Conservation (phyloP, 2,797 vertebrate genomes). For the Acanthurus tractus region DNA sequence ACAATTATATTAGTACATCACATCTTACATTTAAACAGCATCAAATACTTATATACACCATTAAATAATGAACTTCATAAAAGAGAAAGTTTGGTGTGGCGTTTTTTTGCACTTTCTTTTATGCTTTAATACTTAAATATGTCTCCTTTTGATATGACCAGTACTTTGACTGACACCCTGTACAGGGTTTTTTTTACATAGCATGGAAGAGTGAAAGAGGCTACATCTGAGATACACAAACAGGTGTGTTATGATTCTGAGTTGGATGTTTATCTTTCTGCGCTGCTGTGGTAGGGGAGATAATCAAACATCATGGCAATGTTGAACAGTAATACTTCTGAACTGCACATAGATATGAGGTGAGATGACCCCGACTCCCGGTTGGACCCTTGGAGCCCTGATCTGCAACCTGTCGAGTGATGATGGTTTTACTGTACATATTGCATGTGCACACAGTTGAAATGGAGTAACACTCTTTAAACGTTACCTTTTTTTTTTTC, state of each 20-base stretch:
- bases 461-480: slow-evolving; percentile 60
- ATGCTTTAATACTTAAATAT: slow-evolving; percentile 82
- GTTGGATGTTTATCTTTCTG: slow-evolving; percentile 50
- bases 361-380: slow-evolving; percentile 49
- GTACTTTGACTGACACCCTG: slow-evolving; percentile 57
- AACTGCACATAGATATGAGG: slow-evolving; percentile 71
- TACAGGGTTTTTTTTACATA: slow-evolving; percentile 59
- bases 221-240: slow-evolving; percentile 79
- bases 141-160: slow-evolving; percentile 76
- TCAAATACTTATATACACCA: slow-evolving; percentile 92
- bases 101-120: slow-evolving; percentile 75
- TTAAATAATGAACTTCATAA: slow-evolving; percentile 85
- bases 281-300: slow-evolving; percentile 49
- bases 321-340: slow-evolving; percentile 68
- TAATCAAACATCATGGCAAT: slow-evolving; percentile 59
- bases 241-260: slow-evolving; percentile 58
- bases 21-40: slow-evolving; percentile 92
- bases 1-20: slow-evolving; percentile 93
- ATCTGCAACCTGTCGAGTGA: slow-evolving; percentile 46
- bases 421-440: slow-evolving; percentile 66
- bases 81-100: slow-evolving; percentile 80
- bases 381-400: slow-evolving; percentile 51
- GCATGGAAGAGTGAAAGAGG: slow-evolving; percentile 71
- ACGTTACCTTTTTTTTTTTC: slow-evolving; percentile 48
- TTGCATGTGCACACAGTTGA: slow-evolving; percentile 68